phyloP scores from a whole-genome alignment of 2,797 vertebrate species.

The Artibeus jamaicensis region DNA sequence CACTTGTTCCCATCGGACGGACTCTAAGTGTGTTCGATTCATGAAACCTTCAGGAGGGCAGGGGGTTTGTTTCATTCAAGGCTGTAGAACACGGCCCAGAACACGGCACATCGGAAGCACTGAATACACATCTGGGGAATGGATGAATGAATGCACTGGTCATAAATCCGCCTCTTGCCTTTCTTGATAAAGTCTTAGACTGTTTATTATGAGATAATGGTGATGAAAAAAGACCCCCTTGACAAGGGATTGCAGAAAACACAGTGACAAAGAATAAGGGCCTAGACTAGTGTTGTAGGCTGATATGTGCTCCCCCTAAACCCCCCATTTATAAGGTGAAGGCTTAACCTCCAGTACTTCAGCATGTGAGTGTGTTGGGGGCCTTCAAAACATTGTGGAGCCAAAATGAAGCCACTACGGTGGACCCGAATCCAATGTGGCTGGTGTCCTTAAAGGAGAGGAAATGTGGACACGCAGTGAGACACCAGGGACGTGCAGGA shows the following conservation, averaged over 20 bases:
- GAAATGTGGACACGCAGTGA: no score
- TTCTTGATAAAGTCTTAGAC: not conserved
- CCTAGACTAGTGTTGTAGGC: rapidly evolving
- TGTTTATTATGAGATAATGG: not conserved
- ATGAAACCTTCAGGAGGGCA: not conserved
- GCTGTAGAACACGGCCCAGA: not conserved
- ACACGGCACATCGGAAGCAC: rapidly evolving
- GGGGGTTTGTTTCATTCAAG: not conserved
- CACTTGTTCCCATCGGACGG: no score
- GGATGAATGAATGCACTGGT: not conserved
- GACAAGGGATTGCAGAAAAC: not conserved
- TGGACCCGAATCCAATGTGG: not conserved
- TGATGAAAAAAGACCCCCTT: not conserved
- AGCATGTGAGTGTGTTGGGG: not conserved
- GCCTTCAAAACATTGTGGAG: not conserved
- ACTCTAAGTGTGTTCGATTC: not conserved
- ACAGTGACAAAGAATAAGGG: not conserved
- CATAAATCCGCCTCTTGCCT: not conserved
- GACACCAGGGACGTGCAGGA: no score
- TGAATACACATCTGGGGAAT: not conserved
- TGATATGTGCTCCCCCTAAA: not conserved
- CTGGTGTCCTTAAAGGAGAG: no score
- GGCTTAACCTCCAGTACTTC: not conserved
- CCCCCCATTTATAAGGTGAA: not conserved
- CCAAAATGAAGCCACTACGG: not conserved